phyloP scores from a whole-genome alignment of 2,888 invertebrate genomes.

The Polydrusus cervinus region DNA sequence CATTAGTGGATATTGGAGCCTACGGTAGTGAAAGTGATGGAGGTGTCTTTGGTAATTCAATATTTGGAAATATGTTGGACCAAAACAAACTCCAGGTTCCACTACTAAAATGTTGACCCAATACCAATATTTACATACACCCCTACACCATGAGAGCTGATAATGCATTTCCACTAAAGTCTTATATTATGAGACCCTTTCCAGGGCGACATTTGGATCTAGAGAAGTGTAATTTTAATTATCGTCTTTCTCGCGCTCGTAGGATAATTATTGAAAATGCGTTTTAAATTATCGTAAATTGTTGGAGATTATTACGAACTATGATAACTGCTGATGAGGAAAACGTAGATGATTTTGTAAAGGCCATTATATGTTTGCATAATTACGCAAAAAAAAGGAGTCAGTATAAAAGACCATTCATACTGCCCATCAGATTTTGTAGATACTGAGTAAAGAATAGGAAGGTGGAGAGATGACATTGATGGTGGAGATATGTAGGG shows the following conservation, averaged over 20 bases:
- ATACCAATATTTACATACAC: conserved; percentile 37
- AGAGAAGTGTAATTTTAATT: conserved; percentile 52
- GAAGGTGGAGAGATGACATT: conserved; percentile 29
- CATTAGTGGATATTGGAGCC: conserved; percentile 28
- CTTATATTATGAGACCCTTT: too few relatives aligned
- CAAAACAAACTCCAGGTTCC: conserved; percentile 49
- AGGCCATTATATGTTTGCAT: conserved; percentile 20
- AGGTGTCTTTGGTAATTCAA: conserved; percentile 18
- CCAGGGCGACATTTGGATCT: conserved; percentile 42
- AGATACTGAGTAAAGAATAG: conserved; percentile 3
- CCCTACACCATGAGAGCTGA: conserved; percentile 40
- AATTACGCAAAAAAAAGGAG: conserved; percentile 17
- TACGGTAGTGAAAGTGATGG: conserved; percentile 36
- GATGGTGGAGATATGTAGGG: too few relatives aligned
- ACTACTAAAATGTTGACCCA: conserved; percentile 13
- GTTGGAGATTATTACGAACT: conserved; percentile 18
- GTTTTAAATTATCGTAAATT: conserved; percentile 46
- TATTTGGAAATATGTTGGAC: conserved; percentile 53
- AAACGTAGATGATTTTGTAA: conserved; percentile 30
- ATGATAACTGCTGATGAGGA: conserved; percentile 31
- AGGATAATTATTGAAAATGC: conserved; percentile 55
- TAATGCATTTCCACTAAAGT: conserved; percentile 53
- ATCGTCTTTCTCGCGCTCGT: conserved; percentile 53
- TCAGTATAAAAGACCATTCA: conserved; percentile 1
- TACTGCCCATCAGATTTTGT: conserved; percentile 32